Percentiles rank a stretch among this genome's conserved stretches.
Evolutionary conservation across 2,797 vertebrate species (phyloP).

Genomic region (Intellagama lesueurii): DNA sequence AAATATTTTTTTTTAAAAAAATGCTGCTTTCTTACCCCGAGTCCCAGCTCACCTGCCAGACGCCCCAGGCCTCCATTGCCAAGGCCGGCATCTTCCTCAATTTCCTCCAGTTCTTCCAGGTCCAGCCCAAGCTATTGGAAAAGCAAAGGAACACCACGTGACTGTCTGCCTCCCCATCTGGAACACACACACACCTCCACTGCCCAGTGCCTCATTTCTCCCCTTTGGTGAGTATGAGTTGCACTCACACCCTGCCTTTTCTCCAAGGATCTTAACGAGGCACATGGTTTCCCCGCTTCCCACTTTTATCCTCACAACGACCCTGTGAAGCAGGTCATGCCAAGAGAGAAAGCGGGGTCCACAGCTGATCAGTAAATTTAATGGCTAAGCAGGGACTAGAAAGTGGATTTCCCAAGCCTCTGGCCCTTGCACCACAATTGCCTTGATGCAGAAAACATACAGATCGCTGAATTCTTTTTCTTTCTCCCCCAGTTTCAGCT

Average conservation of each 20-base stretch:
- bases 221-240: neutral
- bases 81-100: conserved; percentile 97
- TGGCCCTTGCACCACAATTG: neutral
- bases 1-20: too few relatives aligned
- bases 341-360: neutral
- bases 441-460: neutral
- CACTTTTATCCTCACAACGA: neutral
- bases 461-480: neutral
- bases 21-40: neutral
- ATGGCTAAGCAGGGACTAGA: neutral
- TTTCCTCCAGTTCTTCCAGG: conserved; percentile 96
- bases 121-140: conserved; percentile 90
- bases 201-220: too few relatives aligned
- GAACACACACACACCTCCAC: rapidly evolving
- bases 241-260: neutral
- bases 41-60: conserved; percentile 88
- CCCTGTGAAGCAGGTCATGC: neutral
- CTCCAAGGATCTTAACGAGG: neutral
- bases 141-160: conserved; percentile 32
- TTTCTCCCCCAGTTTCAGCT: neutral
- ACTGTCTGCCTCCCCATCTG: neutral
- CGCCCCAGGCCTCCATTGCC: conserved; percentile 96
- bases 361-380: neutral
- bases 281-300: neutral
- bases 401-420: neutral